Evolutionary conservation across 2,888 invertebrate genomes (phyloP), one percentile per base, ranked within the genome.

Genomic region (Heliothis peltigera): DNA sequence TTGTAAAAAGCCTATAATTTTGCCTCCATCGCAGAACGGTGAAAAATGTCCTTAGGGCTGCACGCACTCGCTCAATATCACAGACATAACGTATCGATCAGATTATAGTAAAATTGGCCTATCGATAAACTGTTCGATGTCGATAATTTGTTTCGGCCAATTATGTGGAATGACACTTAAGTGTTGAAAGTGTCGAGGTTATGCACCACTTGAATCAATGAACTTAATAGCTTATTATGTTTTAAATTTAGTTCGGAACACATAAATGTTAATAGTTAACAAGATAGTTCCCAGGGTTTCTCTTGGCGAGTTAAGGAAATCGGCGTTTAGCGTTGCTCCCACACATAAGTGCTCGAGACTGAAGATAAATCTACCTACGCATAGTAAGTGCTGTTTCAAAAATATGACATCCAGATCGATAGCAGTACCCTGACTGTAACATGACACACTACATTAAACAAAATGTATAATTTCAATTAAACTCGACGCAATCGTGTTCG

Each of bases 1-100:
- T 89, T 87, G 89, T 90, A 91, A 91, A 91, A 92, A 89, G 90
- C 88, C 91, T 89, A 91, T 91, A 92, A 93, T 92, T 92, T 92
- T 80, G 79, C 80, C 77, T 82, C 83, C 80, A 82, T 83, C 77
- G 73, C 60, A 65, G 67, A 72, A 72, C 82, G 83, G 89, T 90
- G 89, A 90, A 92, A 92, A 92, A 92, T 89, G 83, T 87, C 92
- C 91, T 75, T 57, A 81, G 87, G 91, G 90, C 88, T 79, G 62
- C 79, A 80, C 81, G 79, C 83, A 82, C 82, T 67, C 56, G 65
- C 71, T 65, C 69, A 54, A 39, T 66, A 73, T 61, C 68, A 47
- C 51, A 67, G 70, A 76, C 68, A 68, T 79, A 72, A 78, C 71
- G 69, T 80, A 82, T 83, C 81, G 79, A 81, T 81, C 75, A 62